phyloP scores from a whole-genome alignment of 2,888 invertebrate genomes.

The Hypsopygia costalis region DNA sequence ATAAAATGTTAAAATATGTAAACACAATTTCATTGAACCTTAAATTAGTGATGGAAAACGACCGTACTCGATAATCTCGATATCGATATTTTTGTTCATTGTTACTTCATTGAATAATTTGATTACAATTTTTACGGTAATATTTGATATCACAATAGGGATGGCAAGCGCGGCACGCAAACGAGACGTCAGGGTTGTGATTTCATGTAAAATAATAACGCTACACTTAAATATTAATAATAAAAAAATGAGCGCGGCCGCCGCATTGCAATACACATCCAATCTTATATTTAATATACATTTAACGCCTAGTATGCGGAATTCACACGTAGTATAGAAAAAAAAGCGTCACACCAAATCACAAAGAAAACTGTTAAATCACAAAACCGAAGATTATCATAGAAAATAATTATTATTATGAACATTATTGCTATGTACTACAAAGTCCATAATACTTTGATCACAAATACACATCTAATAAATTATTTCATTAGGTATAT shows the following conservation, averaged over 20 bases:
- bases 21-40: background rate
- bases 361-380: conserved; percentile 33
- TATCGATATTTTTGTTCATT: conserved; percentile 9
- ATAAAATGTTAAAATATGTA: background rate
- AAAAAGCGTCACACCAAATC: conserved; percentile 57
- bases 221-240: conserved; percentile 70
- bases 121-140: background rate
- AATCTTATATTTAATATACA: conserved; percentile 32
- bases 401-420: conserved; percentile 18
- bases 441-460: conserved; percentile 70
- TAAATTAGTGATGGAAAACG: background rate
- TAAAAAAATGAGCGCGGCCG: conserved; percentile 64
- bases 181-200: conserved; percentile 63
- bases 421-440: conserved; percentile 67
- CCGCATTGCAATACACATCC: conserved; percentile 48
- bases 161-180: conserved; percentile 41
- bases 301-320: conserved; percentile 41
- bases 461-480: conserved; percentile 54
- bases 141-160: conserved; percentile 18
- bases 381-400: conserved; percentile 30
- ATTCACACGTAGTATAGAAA: conserved; percentile 33
- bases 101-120: background rate
- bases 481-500: conserved; percentile 13
- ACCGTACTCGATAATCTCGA: conserved; percentile 5
- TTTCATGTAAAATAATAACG: conserved; percentile 71